Evolutionary conservation across 2,797 vertebrate species (phyloP).

Genomic region (Eulemur rubriventer): DNA sequence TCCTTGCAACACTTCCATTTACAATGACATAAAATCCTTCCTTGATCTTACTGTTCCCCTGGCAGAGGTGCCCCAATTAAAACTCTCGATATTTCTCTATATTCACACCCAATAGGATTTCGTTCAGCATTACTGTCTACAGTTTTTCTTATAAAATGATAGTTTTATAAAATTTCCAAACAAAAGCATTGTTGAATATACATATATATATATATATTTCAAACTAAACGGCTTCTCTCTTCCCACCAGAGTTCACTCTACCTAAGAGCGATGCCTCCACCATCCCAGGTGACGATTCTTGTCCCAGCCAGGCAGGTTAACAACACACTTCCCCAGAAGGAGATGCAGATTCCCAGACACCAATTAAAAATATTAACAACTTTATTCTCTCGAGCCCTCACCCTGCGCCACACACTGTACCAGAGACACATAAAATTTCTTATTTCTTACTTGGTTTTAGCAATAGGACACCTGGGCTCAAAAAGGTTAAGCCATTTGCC

Average conservation of each 20-base stretch:
- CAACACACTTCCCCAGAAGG: background rate
- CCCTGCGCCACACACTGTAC: background rate
- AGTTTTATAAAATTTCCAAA: background rate
- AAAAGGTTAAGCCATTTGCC: background rate
- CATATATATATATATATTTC: background rate
- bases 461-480: background rate
- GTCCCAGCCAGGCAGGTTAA: background rate
- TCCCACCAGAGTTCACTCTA: background rate
- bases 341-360: background rate
- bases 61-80: background rate
- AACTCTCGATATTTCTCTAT: background rate
- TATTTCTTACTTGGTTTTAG: background rate
- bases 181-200: background rate
- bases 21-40: background rate
- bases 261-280: background rate
- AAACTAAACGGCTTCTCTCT: background rate
- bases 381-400: background rate
- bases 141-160: background rate
- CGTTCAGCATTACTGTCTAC: background rate
- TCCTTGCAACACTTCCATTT: background rate
- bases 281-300: background rate
- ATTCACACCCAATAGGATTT: background rate
- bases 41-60: background rate
- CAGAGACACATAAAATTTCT: background rate
- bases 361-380: background rate